Base-by-base conservation (phyloP, 2,888 invertebrate species). In the Boloria selene region DNA sequence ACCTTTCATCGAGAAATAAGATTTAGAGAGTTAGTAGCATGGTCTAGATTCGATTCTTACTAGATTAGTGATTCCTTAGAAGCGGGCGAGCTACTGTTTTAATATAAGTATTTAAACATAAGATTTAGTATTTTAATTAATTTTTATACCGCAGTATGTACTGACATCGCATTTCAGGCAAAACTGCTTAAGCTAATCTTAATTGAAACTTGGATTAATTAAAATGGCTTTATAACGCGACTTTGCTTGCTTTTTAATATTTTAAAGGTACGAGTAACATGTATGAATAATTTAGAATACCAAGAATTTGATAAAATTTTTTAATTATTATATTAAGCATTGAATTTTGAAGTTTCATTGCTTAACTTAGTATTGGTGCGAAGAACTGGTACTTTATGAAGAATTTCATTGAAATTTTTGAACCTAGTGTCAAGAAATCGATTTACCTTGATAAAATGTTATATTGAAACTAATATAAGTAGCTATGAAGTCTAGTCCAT, bases 81-180 rank as follows among this genome's bases (percentile, higher is more conserved):
- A 73, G 88, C 88, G 88, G 88, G 88, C 88, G 88, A 86, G 88
- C 87, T 85, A 77, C 79, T 80, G 69, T 77, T 71, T 65, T 59
- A 42, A 63, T 52, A 26, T 17, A 52, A 10, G 64, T 65, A 65
- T 63, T 59, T 67, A 67, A 26, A 56, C 53, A 59, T 18, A 50
- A 52, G 44, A n/a, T 64, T 54, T 59, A 51, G n/a, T 47, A 53
- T 13, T 49, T 13, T 14, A 53, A 47, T 42, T 54, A 45, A 38
- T 42, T 47, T 47, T n/a, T 49, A 1, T 58, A 26, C 31, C 10
- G 31, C 31, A 38, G 31, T 38, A 38, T 10, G 31, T 38, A 38
- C 31, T 38, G 3, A 38, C 31, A 38, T 31, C 47, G 49, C 31
- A 59, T 59, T 49, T 49, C 49, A 38, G 49, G 38, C 45, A 45